Conservation (phyloP, 2,113 vertebrate species). For the Columbina picui region DNA sequence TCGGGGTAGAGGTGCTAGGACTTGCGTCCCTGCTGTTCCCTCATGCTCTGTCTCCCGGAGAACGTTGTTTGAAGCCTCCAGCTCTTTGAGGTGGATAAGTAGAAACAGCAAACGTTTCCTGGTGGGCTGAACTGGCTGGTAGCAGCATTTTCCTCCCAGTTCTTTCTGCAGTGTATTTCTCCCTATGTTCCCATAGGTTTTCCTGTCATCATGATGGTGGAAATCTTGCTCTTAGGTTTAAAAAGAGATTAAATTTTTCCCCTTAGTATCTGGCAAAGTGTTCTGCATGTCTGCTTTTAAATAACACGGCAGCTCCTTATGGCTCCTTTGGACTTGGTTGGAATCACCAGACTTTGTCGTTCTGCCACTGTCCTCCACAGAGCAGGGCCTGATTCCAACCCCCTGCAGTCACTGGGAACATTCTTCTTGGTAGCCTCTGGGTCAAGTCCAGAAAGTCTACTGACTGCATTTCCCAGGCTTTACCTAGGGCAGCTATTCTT, state of each 20-base stretch:
- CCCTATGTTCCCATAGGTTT: neutral
- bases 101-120: neutral
- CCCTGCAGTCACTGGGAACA: neutral
- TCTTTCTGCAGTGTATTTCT: neutral
- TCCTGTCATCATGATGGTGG: neutral
- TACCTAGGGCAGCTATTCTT: neutral
- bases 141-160: neutral
- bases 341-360: neutral
- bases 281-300: neutral
- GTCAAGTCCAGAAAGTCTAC: neutral
- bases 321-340: neutral
- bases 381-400: neutral
- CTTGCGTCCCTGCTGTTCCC: neutral
- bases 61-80: neutral
- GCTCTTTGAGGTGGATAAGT: neutral
- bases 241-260: neutral
- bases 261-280: neutral
- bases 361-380: neutral
- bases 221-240: constrained; percentile 12
- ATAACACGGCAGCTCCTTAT: neutral
- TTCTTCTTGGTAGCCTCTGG: neutral
- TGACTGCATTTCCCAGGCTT: neutral
- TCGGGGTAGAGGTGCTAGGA: neutral
- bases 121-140: neutral
- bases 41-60: neutral